These are phyloP conservation scores for Lumbricus terrestris DNA, from an alignment of 2,888 invertebrate genomes.

Conservation along the genomic window DNA sequence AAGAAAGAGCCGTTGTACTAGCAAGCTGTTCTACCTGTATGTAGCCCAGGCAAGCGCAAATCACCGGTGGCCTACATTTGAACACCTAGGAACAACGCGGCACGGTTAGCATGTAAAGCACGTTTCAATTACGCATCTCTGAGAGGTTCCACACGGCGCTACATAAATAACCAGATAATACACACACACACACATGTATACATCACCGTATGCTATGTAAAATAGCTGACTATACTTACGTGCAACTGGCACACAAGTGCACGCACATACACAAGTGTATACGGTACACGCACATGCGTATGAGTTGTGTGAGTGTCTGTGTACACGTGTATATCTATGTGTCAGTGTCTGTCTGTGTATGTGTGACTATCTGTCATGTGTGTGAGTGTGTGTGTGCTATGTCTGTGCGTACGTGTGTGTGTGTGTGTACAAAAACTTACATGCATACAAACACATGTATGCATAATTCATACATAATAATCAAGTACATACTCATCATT, in stretches of 20 bases:
- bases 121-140: not conserved
- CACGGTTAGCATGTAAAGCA: not conserved
- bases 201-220: not conserved
- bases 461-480: too few relatives aligned
- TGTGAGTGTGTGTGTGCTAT: too few relatives aligned
- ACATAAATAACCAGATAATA: not conserved
- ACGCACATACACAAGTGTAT: not conserved
- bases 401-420: too few relatives aligned
- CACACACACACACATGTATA: not conserved
- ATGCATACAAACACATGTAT: too few relatives aligned
- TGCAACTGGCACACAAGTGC: not conserved
- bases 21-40: not conserved
- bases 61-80: not conserved
- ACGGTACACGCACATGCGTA: too few relatives aligned
- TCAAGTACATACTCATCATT: too few relatives aligned
- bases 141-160: not conserved
- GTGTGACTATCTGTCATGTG: too few relatives aligned
- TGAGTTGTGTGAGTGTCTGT: too few relatives aligned
- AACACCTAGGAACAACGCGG: not conserved
- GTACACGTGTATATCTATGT: too few relatives aligned
- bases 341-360: too few relatives aligned
- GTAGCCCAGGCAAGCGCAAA: not conserved
- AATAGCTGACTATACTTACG: not conserved
- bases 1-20: not conserved
- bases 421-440: too few relatives aligned